These are phyloP conservation scores for Lineus longissimus DNA, from an alignment of 1,140 invertebrate genomes.

Conservation along the genomic window DNA sequence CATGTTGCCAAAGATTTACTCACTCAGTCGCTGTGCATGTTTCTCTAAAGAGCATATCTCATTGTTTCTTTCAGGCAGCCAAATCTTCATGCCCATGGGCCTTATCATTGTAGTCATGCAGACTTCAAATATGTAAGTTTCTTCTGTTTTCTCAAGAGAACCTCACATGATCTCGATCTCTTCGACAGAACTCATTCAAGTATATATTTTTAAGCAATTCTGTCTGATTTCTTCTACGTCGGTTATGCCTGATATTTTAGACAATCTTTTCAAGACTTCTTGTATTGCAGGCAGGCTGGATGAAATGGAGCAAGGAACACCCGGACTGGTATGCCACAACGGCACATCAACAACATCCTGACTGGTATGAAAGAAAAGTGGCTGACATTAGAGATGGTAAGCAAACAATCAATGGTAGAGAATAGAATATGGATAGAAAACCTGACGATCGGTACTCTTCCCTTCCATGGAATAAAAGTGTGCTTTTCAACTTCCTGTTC, in stretches of 20 bases:
- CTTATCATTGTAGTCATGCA: conserved; percentile 43
- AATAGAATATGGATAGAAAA: background rate
- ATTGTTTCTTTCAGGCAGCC: conserved; percentile 45
- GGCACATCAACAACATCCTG: conserved; percentile 33
- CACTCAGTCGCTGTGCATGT: no score
- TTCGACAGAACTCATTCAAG: no score
- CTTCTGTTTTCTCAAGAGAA: background rate
- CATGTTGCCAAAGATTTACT: no score
- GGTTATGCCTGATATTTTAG: no score
- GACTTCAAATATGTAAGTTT: conserved; percentile 38
- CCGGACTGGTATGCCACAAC: conserved; percentile 45
- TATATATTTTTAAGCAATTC: no score
- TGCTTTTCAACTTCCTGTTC: no score
- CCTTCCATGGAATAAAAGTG: no score
- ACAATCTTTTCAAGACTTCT: no score
- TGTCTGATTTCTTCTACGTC: no score
- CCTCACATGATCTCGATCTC: no score
- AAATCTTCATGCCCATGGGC: conserved; percentile 39
- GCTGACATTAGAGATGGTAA: conserved; percentile 38
- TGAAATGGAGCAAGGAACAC: conserved; percentile 41
- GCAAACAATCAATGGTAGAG: background rate
- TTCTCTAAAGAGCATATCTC: no score
- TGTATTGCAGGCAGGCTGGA: conserved; percentile 44
- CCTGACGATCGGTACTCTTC: background rate
- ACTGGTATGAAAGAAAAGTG: conserved; percentile 40